Base-by-base conservation (phyloP, 2,797 vertebrate genomes). In the Sylvilagus floridanus region DNA sequence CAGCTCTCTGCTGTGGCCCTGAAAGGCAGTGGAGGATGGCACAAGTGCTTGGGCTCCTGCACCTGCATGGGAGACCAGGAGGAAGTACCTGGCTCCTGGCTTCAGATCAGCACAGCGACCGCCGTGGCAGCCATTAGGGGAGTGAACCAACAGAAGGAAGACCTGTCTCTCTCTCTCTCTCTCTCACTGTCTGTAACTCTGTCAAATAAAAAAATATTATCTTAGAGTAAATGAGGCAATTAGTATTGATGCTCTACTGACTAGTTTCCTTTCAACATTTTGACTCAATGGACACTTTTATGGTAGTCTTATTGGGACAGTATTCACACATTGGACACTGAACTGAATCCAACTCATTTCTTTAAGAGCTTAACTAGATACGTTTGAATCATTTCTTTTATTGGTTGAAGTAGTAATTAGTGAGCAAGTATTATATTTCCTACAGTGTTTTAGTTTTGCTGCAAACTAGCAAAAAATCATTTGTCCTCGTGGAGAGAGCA, bases 381-480 rank as follows among this genome's bases (percentile, higher is more conserved):
- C 37, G 12, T 1, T 47, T 77, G 54, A 69, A 84, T 68, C 19
- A 13, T 76, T 84, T 79, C 54, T 26, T 52, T 89, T 8, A 26
- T 26, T 94, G 91, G 2, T 90, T 92, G 71, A 81, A 75, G 22
- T 85, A 93, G 69, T 50, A 92, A 26, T 16, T 75, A 81, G 11
- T 63, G 52, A 28, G 35, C 7, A 63, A 65, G 83, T 65, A 47
- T 32, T 3, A 2, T 37, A 16, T 83, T 71, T 16, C n/a, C 32
- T 6, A 13, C 26, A 69, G 13, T 88, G 5, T 22, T 57, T 6
- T 52, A 73, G 22, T 19, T 7, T 2, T 66, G 30, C 4, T 66
- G 4, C 13, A 83, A 88, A 54, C 8, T 32, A 76, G 21, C 30
- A 84, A 93, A 72, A 9, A 37, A 83, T 52, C 11, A 0, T 5